phyloP scores from a whole-genome alignment of 2,113 vertebrate species.

The Amblyopsis rosae region DNA sequence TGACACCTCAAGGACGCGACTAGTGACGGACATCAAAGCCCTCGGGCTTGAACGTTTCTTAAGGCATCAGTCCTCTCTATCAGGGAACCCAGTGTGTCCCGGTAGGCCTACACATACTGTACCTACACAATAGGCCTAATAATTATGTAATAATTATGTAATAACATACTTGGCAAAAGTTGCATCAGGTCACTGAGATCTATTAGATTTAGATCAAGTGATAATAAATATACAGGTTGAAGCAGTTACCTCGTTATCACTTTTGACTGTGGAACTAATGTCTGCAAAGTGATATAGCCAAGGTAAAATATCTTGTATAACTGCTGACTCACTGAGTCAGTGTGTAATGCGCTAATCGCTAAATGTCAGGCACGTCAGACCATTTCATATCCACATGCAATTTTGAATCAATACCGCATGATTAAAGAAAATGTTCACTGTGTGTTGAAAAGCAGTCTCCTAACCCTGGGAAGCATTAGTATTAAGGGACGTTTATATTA shows the following conservation, averaged over 20 bases:
- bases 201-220: not conserved
- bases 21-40: too few species aligned
- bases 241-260: not conserved
- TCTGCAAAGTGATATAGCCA: not conserved
- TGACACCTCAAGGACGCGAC: too few species aligned
- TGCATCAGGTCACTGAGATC: too few species aligned
- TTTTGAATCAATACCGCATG: conserved; percentile 51
- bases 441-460: conserved; percentile 15
- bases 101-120: too few species aligned
- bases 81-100: too few species aligned
- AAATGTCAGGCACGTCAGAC: conserved; percentile 1
- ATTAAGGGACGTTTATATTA: conserved; percentile 47
- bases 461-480: conserved; percentile 39
- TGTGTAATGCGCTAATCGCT: not conserved
- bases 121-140: too few species aligned
- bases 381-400: conserved; percentile 9
- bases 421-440: conserved; percentile 16
- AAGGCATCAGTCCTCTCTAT: too few species aligned
- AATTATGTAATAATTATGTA: too few species aligned
- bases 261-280: not conserved
- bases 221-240: conserved; percentile 27
- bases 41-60: too few species aligned
- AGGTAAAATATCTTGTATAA: not conserved
- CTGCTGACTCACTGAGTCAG: conserved; percentile 15
- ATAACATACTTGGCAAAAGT: too few species aligned